Conservation (phyloP, 2,888 invertebrate genomes). For the Plagiodera versicolora region DNA sequence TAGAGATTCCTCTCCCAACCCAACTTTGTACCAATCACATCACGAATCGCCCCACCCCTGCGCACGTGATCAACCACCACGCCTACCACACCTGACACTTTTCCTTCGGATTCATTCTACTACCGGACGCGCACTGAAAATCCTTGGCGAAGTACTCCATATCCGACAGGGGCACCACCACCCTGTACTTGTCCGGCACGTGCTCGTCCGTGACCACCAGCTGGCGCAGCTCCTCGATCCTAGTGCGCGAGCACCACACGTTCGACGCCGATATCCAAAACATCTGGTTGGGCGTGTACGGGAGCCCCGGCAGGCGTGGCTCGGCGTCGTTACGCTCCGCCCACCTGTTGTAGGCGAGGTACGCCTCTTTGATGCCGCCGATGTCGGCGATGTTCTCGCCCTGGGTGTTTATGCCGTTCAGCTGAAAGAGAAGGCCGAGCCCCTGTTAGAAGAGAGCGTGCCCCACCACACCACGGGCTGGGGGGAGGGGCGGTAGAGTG, state of each 20-base stretch:
- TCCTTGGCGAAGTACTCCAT: slow-evolving; percentile 64
- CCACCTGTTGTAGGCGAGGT: slow-evolving; percentile 51
- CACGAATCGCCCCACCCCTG: too few relatives aligned
- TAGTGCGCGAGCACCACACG: slow-evolving; percentile 61
- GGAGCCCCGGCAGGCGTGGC: slow-evolving; percentile 46
- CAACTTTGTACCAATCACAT: too few relatives aligned
- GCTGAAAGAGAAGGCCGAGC: slow-evolving; percentile 55
- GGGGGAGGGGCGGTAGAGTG: not conserved
- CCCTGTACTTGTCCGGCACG: slow-evolving; percentile 59
- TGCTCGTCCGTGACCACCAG: slow-evolving; percentile 53
- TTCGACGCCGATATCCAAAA: slow-evolving; percentile 65
- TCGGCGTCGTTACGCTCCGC: slow-evolving; percentile 48
- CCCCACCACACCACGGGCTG: too few relatives aligned
- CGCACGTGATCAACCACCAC: not conserved
- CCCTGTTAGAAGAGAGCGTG: slow-evolving; percentile 31
- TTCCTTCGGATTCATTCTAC: slow-evolving; percentile 63
- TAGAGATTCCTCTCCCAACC: too few relatives aligned
- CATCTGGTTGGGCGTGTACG: slow-evolving; percentile 54
- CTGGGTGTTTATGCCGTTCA: slow-evolving; percentile 90
- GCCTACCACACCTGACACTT: slow-evolving; percentile 67
- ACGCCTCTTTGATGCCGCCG: slow-evolving; percentile 91
- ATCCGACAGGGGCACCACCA: slow-evolving; percentile 63
- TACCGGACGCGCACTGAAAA: slow-evolving; percentile 62
- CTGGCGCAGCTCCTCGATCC: slow-evolving; percentile 50
- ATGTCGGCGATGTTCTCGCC: slow-evolving; percentile 96